Evolutionary conservation across 2,113 vertebrate genomes (phyloP).

Genomic region (Actenoides lindsayi): DNA sequence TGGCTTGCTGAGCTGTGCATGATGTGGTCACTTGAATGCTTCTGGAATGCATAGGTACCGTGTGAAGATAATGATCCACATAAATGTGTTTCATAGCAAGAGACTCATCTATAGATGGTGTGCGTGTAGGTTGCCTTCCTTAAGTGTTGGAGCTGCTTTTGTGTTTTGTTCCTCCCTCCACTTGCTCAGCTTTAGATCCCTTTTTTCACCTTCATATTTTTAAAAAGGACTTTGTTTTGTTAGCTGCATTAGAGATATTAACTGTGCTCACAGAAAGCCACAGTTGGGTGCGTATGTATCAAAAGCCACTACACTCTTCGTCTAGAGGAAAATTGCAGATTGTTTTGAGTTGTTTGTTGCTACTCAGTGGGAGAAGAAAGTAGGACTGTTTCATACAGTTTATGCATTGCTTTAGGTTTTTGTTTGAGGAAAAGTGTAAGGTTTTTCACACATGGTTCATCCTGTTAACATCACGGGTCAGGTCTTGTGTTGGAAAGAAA

Average conservation of each 20-base stretch:
- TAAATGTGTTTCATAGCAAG: conserved; percentile 27
- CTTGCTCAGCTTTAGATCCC: not conserved
- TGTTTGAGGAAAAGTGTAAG: not conserved
- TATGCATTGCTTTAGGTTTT: not conserved
- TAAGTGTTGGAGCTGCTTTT: not conserved
- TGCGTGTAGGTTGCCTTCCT: not conserved
- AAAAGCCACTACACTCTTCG: conserved; percentile 10
- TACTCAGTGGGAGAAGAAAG: conserved; percentile 18
- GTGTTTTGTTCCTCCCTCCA: not conserved
- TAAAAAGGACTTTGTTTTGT: conserved; percentile 44
- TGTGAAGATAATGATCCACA: conserved; percentile 52
- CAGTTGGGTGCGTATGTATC: not conserved
- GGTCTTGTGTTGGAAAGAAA: not conserved
- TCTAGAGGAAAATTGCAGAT: conserved; percentile 29
- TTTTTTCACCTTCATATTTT: not conserved
- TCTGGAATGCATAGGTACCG: conserved; percentile 11
- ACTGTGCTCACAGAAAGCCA: conserved; percentile 45
- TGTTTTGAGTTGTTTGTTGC: conserved; percentile 8
- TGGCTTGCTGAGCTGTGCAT: not conserved
- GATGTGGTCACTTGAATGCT: conserved; percentile 16
- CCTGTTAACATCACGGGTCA: not conserved
- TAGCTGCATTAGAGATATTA: conserved; percentile 18
- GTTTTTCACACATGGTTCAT: not conserved
- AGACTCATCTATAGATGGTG: conserved; percentile 1
- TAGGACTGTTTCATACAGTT: not conserved